Percentiles rank a stretch among this genome's conserved stretches.
Conservation (phyloP, 2,113 vertebrate species). For the Python bivittatus region DNA sequence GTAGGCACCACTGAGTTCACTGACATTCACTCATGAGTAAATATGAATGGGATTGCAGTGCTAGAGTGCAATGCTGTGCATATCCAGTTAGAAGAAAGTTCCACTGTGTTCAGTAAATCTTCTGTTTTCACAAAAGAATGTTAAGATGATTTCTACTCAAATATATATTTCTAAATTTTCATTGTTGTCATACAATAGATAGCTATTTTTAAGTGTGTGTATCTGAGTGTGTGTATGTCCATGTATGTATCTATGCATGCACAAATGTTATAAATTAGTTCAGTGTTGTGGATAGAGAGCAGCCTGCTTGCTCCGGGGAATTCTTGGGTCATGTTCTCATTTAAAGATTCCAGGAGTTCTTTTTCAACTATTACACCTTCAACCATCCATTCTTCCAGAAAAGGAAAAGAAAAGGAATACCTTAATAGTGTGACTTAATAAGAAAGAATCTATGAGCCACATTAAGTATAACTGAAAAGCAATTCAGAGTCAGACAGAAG, state of each 20-base stretch:
- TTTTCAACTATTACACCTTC: not conserved
- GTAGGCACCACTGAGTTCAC: not conserved
- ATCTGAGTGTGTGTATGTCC: not conserved
- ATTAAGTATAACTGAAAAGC: slow-evolving; percentile 8
- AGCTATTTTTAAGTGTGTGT: not conserved
- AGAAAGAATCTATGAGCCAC: not conserved
- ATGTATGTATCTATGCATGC: not conserved
- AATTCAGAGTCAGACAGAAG: slow-evolving; percentile 7
- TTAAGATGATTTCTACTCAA: not conserved
- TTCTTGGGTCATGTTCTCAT: not conserved
- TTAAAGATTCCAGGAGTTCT: not conserved
- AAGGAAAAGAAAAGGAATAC: not conserved
- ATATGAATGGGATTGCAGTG: not conserved
- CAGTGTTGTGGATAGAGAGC: not conserved
- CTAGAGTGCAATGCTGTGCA: not conserved
- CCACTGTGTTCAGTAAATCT: not conserved
- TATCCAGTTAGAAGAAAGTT: not conserved
- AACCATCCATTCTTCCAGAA: not conserved
- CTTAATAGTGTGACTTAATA: not conserved
- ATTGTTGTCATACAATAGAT: not conserved
- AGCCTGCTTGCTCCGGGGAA: not conserved
- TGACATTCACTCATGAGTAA: not conserved
- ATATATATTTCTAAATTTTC: not conserved
- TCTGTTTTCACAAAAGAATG: not conserved
- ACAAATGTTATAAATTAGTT: not conserved